phyloP scores from a whole-genome alignment of 2,113 vertebrate genomes.

The Chloropsis hardwickii region DNA sequence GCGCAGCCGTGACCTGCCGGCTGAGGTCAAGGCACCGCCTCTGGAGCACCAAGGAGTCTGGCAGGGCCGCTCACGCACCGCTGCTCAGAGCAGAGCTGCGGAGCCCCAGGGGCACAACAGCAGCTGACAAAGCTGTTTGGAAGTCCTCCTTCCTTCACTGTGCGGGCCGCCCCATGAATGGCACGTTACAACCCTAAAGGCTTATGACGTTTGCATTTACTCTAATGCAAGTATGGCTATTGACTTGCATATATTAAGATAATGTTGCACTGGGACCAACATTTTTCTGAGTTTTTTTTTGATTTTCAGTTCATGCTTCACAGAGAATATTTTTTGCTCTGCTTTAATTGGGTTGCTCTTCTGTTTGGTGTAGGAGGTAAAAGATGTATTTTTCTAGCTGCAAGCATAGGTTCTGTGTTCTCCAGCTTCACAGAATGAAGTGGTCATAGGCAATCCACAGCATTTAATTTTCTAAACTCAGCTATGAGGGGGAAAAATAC shows the following conservation, averaged over 20 bases:
- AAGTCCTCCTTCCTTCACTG: not conserved
- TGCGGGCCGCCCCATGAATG: not conserved
- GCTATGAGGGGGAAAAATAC: not conserved
- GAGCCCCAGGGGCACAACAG: not conserved
- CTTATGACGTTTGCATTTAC: not conserved
- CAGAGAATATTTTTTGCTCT: not conserved
- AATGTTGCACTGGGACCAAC: not conserved
- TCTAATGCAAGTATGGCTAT: not conserved
- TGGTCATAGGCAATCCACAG: not conserved
- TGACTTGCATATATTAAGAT: not conserved
- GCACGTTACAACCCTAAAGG: not conserved
- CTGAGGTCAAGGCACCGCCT: not conserved
- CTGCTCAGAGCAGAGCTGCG: not conserved
- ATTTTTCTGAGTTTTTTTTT: not conserved
- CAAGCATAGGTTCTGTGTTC: not conserved
- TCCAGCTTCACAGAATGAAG: not conserved
- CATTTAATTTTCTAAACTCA: not conserved
- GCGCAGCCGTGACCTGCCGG: not conserved
- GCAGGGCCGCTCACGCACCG: not conserved
- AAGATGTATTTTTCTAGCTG: not conserved
- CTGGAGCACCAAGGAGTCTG: not conserved
- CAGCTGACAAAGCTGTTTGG: not conserved
- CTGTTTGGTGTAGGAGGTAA: not conserved
- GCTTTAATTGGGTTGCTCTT: not conserved
- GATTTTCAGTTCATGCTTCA: not conserved